Conservation (phyloP, 2,888 invertebrate genomes). For the Boloria selene region DNA sequence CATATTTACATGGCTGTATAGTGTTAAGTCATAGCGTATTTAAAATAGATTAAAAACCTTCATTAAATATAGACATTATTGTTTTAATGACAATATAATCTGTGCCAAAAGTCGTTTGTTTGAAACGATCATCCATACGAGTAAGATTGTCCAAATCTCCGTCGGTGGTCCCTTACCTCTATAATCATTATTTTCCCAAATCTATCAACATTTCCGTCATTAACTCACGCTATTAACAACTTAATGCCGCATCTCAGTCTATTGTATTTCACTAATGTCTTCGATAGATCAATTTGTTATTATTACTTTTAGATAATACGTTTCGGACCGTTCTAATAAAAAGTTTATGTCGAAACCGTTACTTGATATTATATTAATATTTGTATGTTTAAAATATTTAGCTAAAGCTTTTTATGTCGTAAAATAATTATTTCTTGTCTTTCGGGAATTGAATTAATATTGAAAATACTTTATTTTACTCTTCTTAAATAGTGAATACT, state of each 20-base stretch:
- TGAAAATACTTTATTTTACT: too few relatives aligned
- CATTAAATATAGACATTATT: neutral
- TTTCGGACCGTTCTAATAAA: conserved; percentile 14
- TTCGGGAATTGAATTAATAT: too few relatives aligned
- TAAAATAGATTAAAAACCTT: neutral
- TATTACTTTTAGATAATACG: conserved; percentile 25
- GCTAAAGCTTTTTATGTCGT: too few relatives aligned
- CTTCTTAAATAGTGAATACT: too few relatives aligned
- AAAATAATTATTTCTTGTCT: too few relatives aligned
- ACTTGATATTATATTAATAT: too few relatives aligned
- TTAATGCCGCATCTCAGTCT: conserved; percentile 22
- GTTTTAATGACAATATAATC: conserved; percentile 10
- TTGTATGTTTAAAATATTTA: too few relatives aligned
- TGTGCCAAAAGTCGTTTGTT: neutral
- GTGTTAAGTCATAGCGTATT: neutral
- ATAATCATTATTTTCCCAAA: conserved; percentile 50
- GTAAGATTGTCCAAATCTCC: conserved; percentile 28
- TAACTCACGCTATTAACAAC: conserved; percentile 37
- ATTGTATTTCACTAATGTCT: conserved; percentile 37
- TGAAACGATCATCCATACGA: conserved; percentile 1
- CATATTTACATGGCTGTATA: neutral
- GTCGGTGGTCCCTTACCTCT: conserved; percentile 43
- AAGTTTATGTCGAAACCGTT: conserved; percentile 4
- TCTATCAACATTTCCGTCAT: conserved; percentile 39
- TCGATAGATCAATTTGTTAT: conserved; percentile 30